A percentile compares a stretch with the other conserved stretches of the same genome.
Evolutionary conservation across 2,797 vertebrate species (phyloP).

Genomic region (Nannoperca obscura): DNA sequence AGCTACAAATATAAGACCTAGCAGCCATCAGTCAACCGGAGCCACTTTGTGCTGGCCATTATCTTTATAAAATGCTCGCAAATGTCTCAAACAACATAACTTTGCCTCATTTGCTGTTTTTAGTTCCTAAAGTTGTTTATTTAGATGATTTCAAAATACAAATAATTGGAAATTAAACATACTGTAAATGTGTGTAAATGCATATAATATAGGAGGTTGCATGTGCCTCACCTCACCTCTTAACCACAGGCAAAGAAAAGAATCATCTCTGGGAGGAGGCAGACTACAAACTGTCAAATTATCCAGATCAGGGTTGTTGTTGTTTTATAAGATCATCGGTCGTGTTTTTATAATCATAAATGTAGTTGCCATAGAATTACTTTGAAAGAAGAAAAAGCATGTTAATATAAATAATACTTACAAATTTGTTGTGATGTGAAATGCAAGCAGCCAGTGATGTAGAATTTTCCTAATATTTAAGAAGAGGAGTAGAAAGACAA

Average conservation of each 20-base stretch:
- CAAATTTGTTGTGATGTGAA: not conserved
- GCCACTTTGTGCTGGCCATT: slow-evolving; percentile 3
- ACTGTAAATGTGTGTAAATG: not conserved
- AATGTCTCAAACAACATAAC: slow-evolving; percentile 1
- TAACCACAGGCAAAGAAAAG: not conserved
- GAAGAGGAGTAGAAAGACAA: not conserved
- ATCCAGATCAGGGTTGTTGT: not conserved
- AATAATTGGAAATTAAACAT: slow-evolving; percentile 8
- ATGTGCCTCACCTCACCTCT: not conserved
- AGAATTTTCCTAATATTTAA: not conserved
- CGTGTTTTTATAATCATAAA: not conserved
- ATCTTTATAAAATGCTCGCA: slow-evolving; percentile 12
- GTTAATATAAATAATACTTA: not conserved
- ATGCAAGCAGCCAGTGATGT: not conserved
- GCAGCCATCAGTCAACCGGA: slow-evolving; percentile 4
- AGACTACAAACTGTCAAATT: not conserved
- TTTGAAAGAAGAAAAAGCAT: no score
- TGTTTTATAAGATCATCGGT: not conserved
- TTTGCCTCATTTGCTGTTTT: slow-evolving; percentile 16
- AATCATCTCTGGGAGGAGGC: not conserved
- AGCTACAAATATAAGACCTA: not conserved
- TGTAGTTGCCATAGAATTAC: not conserved
- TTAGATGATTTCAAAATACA: not conserved
- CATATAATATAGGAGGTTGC: not conserved
- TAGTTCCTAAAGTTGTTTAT: slow-evolving; percentile 9